Conservation (phyloP, 2,113 vertebrate species). For the Xiphophorus hellerii region DNA sequence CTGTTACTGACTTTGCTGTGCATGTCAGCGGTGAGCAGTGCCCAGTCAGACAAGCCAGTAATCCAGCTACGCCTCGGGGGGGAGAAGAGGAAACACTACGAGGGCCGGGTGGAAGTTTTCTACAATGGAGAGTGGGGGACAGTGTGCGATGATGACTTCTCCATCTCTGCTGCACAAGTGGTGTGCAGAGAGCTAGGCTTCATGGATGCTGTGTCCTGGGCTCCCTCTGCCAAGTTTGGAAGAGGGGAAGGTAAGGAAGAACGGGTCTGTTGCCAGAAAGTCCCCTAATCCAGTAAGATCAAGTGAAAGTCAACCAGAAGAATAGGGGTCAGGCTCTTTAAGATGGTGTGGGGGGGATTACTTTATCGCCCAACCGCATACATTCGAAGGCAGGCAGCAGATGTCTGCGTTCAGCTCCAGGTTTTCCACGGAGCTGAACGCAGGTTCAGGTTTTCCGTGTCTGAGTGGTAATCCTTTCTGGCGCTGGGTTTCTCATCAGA, state of each 20-base stretch:
- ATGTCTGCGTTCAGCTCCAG: constrained; percentile 29
- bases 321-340: constrained; percentile 4
- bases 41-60: constrained; percentile 58
- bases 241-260: constrained; percentile 88
- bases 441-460: constrained; percentile 33
- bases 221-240: constrained; percentile 87
- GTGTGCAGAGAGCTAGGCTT: constrained; percentile 91
- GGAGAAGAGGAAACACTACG: constrained; percentile 89
- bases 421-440: constrained; percentile 37
- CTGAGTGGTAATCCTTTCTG: constrained; percentile 43
- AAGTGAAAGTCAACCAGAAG: neutral
- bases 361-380: neutral
- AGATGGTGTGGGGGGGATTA: neutral
- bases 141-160: constrained; percentile 95
- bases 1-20: constrained; percentile 45
- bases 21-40: constrained; percentile 46
- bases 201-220: constrained; percentile 86
- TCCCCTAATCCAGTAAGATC: neutral
- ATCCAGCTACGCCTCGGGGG: constrained; percentile 90
- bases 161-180: constrained; percentile 87
- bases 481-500: constrained; percentile 62
- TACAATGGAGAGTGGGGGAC: constrained; percentile 93
- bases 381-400: constrained; percentile 3
- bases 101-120: constrained; percentile 92
- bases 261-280: neutral